Conservation (phyloP, 2,888 invertebrate genomes). For the Torymus aiolomorphi region DNA sequence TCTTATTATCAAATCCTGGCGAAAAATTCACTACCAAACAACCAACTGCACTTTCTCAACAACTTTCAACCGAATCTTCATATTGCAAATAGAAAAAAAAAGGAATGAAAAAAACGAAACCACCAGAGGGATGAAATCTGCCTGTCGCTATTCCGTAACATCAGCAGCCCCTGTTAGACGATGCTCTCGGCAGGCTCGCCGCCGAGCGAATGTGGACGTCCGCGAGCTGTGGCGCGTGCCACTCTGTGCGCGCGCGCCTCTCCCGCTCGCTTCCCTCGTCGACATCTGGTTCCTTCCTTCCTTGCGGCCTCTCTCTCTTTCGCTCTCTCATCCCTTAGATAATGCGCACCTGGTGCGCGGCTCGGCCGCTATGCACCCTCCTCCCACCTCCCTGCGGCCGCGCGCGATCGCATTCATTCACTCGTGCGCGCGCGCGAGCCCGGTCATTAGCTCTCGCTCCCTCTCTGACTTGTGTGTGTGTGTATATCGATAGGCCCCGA, state of each 20-base stretch:
- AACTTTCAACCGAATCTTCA: neutral
- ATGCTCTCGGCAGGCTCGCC: conserved; percentile 23
- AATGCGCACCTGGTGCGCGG: conserved; percentile 69
- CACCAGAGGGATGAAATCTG: too few relatives aligned
- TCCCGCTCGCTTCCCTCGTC: conserved; percentile 56
- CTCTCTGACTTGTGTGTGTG: neutral
- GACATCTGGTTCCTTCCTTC: conserved; percentile 72
- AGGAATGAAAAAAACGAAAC: too few relatives aligned
- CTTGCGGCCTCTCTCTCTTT: conserved; percentile 48
- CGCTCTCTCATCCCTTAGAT: conserved; percentile 70
- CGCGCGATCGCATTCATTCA: conserved; percentile 34
- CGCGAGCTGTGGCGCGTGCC: conserved; percentile 45
- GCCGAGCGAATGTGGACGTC: neutral
- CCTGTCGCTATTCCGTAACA: too few relatives aligned
- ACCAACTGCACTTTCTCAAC: neutral
- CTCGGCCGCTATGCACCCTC: conserved; percentile 51
- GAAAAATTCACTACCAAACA: neutral
- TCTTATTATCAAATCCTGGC: too few relatives aligned
- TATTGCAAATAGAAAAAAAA: neutral
- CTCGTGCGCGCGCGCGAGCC: conserved; percentile 7
- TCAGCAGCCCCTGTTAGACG: neutral
- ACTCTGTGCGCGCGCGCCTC: conserved; percentile 12
- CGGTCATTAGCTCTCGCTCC: conserved; percentile 6
- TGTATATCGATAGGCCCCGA: too few relatives aligned
- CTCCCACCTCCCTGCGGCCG: conserved; percentile 58